Evolutionary conservation across 2,797 vertebrate species (phyloP), one percentile per base, ranked within the genome.

Genomic region (Gambelia wislizenii): DNA sequence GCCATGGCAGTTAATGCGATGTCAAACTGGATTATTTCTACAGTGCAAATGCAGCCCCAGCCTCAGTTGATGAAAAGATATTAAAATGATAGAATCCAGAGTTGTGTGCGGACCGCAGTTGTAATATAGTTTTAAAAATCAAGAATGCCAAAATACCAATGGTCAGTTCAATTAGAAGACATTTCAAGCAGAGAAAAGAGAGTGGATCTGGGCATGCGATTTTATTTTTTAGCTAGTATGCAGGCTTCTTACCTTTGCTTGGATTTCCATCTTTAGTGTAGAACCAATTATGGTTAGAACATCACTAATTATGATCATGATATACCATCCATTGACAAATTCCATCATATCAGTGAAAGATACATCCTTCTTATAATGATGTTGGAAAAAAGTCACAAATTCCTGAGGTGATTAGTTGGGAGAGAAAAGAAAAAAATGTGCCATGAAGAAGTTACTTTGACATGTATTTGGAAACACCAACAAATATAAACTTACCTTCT

Each of bases 301-400:
- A 93, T 99, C 98, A 0, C 98, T 99, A 82, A 98, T 44, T 1
- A 99, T 97, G 94, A 99, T 99, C 93, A 99, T 96, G 89, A 99
- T 98, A 77, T 98, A 99, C 99, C 99, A 99, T 20, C 98, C 97
- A 0, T 97, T 99, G 87, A 99, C 94, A 92, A 99, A 99, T 96
- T 99, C 98, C 97, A 98, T 95, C 88, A 96, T 98, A 87, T 99
- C 98, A 3, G 97, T 97, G 96, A 97, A 96, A 16, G 97, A 95
- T 70, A 98, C 97, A 9, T 96, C 94, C 94, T 97, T 98, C 80
- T 95, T 94, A 47, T 96, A 96, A 87, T 96, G 94, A 74, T 96
- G 94, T 20, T 92, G 94, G 92, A 98, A 98, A 96, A 98, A 98
- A 1, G 5, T 91, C 9, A 96, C 96, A 96, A 98, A 99, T 92